A percentile compares a stretch with the other conserved stretches of the same genome.
Conservation (phyloP, 2,888 invertebrate genomes). For the Colostygia pectinataria region DNA sequence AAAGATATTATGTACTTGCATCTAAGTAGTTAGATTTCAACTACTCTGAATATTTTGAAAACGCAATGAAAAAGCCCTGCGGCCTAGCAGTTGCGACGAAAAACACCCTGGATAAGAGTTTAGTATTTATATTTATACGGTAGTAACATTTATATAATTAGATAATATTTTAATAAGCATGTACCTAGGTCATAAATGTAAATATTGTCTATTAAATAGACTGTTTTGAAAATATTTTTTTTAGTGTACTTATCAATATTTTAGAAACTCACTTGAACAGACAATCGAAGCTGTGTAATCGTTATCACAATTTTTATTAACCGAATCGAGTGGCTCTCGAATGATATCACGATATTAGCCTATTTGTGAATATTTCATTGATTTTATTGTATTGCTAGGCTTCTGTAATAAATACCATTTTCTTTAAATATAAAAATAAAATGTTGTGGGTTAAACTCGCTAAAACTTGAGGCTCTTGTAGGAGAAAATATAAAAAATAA, state of each 20-base stretch:
- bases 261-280: neutral
- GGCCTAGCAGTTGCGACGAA: no score
- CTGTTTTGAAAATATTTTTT: neutral
- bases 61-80: no score
- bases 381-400: slow-evolving; percentile 30
- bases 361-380: slow-evolving; percentile 45
- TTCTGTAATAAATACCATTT: no score
- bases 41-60: no score
- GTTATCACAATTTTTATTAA: slow-evolving; percentile 42
- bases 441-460: no score
- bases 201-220: neutral
- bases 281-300: slow-evolving; percentile 2
- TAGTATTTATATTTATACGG: no score
- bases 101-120: no score
- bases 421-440: no score
- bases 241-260: neutral
- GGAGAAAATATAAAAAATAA: no score
- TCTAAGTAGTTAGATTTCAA: no score
- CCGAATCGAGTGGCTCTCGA: slow-evolving; percentile 50
- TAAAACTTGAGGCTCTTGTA: no score
- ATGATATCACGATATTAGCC: slow-evolving; percentile 48
- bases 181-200: neutral
- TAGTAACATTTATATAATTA: neutral
- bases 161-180: neutral
- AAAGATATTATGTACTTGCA: no score